A percentile compares a stretch with the other conserved stretches of the same genome.
Evolutionary conservation across 2,113 vertebrate genomes (phyloP).

Genomic region (Saimiri boliviensis): DNA sequence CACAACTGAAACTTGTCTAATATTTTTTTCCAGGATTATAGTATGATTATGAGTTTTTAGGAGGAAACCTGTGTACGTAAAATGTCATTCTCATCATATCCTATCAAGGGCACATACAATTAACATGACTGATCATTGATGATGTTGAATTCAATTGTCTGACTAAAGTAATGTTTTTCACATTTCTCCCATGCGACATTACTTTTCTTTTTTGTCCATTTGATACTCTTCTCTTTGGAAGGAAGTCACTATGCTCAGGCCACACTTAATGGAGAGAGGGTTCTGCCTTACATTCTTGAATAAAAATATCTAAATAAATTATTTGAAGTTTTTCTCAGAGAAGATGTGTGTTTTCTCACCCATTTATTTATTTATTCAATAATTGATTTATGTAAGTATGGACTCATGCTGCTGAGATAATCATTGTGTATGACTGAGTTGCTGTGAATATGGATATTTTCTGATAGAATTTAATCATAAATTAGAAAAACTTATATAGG

Average conservation of each 20-base stretch:
- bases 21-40: not conserved
- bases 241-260: not conserved
- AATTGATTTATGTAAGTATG: not conserved
- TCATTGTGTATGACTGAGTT: not conserved
- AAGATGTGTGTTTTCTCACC: not conserved
- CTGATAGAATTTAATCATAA: not conserved
- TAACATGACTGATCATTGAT: not conserved
- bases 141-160: not conserved
- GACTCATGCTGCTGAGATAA: not conserved
- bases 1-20: not conserved
- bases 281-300: not conserved
- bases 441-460: not conserved
- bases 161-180: not conserved
- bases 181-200: rapidly evolving
- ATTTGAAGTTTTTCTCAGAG: not conserved
- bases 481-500: not conserved
- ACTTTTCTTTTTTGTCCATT: not conserved
- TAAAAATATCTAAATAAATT: not conserved
- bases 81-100: not conserved
- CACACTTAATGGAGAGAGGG: not conserved
- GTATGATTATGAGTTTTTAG: not conserved
- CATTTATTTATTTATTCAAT: not conserved
- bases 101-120: not conserved
- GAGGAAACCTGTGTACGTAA: not conserved
- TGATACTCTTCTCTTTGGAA: not conserved